Evolutionary conservation across 2,113 vertebrate genomes (phyloP), one percentile per base, ranked within the genome.

Genomic region (Crotophaga sulcirostris): DNA sequence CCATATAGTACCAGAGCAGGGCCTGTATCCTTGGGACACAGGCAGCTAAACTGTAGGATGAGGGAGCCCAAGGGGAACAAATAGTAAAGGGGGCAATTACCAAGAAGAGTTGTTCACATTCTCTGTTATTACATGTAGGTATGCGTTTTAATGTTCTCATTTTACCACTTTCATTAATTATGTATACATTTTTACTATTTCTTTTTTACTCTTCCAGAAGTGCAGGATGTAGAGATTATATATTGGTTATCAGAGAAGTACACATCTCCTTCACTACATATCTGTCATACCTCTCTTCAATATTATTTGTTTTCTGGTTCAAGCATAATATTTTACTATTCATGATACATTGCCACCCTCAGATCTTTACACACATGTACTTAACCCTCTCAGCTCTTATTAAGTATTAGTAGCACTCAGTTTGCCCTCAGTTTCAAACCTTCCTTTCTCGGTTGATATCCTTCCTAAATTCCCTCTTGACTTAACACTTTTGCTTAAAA

Each of bases 381-480:
- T 51, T 84, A 64, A 70, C 8, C 8, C 9, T 70, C 29, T 78
- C 56, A 72, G 29, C 7, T 88, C 79, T 83, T 82, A 20, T 9
- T 29, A 54, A 49, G 11, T 54, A 21, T 17, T 45, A 36, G 12
- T 18, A 68, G 16, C 10, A 24, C 28, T 63, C 52, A 33, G 24
- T 85, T 45, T 68, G 36, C 38, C 2, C 17, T 67, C n/a, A 9
- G 3, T n/a, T 88, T 94, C 70, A 82, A 66, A 62, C 16, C 28
- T 62, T 84, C 10, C 33, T 2, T 66, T 72, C 45, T 73, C 1
- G 0, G 17, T 33, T 47, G 52, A 28, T 36, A 56, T 4, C 2
- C 11, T 13, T 47, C 23, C n/a, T 73, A 60, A 73, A 60, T 49
- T 54, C 23, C 52, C 49, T 83, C 45, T 36, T 70, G 36, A 44